These are phyloP conservation scores for Pseudomyrmex pallidus DNA, from an alignment of 1,140 invertebrate genomes.

Conservation along the genomic window DNA sequence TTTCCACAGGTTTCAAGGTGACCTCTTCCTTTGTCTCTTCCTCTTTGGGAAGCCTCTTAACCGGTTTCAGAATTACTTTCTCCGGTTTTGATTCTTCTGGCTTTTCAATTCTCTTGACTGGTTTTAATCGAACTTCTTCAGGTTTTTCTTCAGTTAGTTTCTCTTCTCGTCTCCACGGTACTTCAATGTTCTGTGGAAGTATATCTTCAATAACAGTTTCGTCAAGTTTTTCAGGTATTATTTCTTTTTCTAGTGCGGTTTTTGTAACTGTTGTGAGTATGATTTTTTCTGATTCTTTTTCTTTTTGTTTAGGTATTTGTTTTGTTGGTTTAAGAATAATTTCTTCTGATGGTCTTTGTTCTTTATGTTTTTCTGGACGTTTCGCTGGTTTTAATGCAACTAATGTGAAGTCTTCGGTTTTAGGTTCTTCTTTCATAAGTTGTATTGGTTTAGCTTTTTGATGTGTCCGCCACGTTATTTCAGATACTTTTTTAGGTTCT, in stretches of 20 bases:
- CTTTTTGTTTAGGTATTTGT: slow-evolving; percentile 50
- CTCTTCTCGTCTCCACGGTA: slow-evolving; percentile 54
- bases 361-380: slow-evolving; percentile 56
- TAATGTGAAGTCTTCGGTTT: slow-evolving; percentile 39
- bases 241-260: slow-evolving; percentile 44
- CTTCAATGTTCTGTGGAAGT: slow-evolving; percentile 62
- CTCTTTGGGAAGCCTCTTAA: slow-evolving; percentile 71
- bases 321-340: slow-evolving; percentile 60
- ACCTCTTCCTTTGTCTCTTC: slow-evolving; percentile 40
- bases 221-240: slow-evolving; percentile 4
- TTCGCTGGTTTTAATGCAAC: slow-evolving; percentile 45
- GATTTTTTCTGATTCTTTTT: slow-evolving; percentile 43
- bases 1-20: slow-evolving; percentile 72
- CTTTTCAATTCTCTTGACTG: slow-evolving; percentile 70
- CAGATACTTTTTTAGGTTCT: slow-evolving; percentile 74
- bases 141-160: slow-evolving; percentile 58
- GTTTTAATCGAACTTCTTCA: slow-evolving; percentile 60
- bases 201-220: slow-evolving; percentile 35
- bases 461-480: slow-evolving; percentile 27
- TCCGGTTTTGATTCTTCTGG: slow-evolving; percentile 77
- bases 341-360: slow-evolving; percentile 63
- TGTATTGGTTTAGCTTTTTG: slow-evolving; percentile 26
- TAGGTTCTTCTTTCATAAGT: slow-evolving; percentile 57
- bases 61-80: slow-evolving; percentile 41
- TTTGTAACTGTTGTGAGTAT: slow-evolving; percentile 74